Base-by-base conservation (phyloP, 2,113 vertebrate genomes). In the Phyllostomus discolor region DNA sequence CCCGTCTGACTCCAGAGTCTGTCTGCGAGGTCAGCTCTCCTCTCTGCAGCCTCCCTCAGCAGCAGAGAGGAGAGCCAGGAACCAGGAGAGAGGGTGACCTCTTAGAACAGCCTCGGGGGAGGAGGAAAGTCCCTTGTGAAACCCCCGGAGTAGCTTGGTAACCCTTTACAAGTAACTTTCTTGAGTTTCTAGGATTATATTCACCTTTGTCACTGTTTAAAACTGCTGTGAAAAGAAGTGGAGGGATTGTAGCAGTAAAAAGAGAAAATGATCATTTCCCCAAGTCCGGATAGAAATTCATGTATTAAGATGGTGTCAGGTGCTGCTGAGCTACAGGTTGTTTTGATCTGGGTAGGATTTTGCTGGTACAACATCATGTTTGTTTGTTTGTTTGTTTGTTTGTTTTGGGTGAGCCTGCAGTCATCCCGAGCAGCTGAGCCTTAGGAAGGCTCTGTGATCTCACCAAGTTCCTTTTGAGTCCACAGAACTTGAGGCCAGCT, bases 231-330 rank as follows among this genome's bases (percentile, higher is more conserved):
- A 57, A 66, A 70, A 9, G 46, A 69, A 22, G 62, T 52, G 15
- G 15, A 46, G n/a, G 59, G 38, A 20, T 66, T 41, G 10, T 15
- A 48, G 70, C n/a, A 20, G 46, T 16, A 79, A 22, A 26, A 35
- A 79, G 81, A 89, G 64, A 57, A 86, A 59, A 59, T 20, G n/a
- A 43, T 16, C 4, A 2, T 62, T 81, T 83, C 48, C 16, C 87
- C 69, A 52, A 88, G 94, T 96, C 90, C 85, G 92, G 97, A 95
- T 97, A 95, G 98, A 97, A 96, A 97, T 97, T 97, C 84, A 54
- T 84, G 35, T 95, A 43, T 96, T 96, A 86, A 94, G 97, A 95
- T 97, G 79, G 91, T 90, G 78, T 97, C 90, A 95, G 95, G 90
- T 92, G 94, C 97, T 94, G 86, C 97, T 86, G 96, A 91, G 70